phyloP scores from a whole-genome alignment of 2,113 vertebrate species.

The Ammodramus savannarum region DNA sequence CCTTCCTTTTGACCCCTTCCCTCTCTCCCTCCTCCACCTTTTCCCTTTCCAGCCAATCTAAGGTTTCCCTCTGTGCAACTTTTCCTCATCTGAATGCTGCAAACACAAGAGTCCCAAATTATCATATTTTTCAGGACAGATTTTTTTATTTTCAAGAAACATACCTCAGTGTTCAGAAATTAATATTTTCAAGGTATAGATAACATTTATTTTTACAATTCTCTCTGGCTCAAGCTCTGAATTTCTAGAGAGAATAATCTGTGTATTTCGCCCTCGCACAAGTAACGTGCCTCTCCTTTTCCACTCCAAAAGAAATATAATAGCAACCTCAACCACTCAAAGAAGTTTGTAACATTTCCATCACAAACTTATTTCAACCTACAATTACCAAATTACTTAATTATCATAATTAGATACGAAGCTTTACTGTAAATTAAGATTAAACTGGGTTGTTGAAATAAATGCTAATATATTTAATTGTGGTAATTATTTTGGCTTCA shows the following conservation, averaged over 20 bases:
- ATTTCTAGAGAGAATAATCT: background rate
- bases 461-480: constrained; percentile 47
- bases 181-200: background rate
- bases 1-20: background rate
- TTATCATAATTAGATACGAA: constrained; percentile 32
- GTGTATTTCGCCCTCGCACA: background rate
- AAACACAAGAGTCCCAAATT: background rate
- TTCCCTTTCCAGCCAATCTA: background rate
- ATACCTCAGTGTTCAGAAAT: background rate
- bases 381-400: constrained; percentile 44
- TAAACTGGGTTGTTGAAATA: constrained; percentile 30
- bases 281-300: background rate
- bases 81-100: background rate
- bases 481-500: constrained; percentile 40
- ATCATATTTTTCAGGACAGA: background rate
- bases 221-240: background rate
- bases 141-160: background rate
- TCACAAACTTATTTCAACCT: constrained; percentile 9
- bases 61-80: background rate
- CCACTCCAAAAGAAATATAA: background rate
- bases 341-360: background rate
- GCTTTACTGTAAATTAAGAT: constrained; percentile 26
- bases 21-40: background rate
- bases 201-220: background rate
- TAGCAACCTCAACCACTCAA: background rate